A percentile compares a stretch with the other conserved stretches of the same genome.
phyloP scores from a whole-genome alignment of 2,113 vertebrate genomes.

The Polypterus bichir region DNA sequence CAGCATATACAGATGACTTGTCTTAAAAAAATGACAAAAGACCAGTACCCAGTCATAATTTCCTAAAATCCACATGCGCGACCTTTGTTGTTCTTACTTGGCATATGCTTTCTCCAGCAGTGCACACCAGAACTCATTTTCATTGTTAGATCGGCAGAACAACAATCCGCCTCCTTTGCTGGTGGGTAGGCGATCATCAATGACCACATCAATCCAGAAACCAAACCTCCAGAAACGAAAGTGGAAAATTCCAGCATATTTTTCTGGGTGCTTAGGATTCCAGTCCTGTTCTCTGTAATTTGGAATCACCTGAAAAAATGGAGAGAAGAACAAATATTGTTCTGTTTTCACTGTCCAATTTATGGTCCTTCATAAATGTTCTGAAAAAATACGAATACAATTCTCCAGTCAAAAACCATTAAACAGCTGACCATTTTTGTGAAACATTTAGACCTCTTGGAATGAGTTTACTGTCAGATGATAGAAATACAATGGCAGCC shows the following conservation, averaged over 20 bases:
- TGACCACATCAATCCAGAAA: constrained; percentile 55
- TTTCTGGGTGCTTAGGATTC: constrained; percentile 42
- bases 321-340: neutral
- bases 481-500: too few relatives aligned
- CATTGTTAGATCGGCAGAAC: constrained; percentile 56
- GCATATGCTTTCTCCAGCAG: constrained; percentile 65
- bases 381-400: too few relatives aligned
- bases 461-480: too few relatives aligned
- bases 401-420: too few relatives aligned
- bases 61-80: constrained; percentile 57
- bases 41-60: constrained; percentile 32
- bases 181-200: constrained; percentile 59
- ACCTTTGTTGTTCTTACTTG: constrained; percentile 49
- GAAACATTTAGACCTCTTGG: too few relatives aligned
- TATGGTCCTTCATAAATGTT: too few relatives aligned
- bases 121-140: constrained; percentile 61
- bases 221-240: constrained; percentile 65
- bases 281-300: constrained; percentile 56
- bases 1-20: constrained; percentile 45
- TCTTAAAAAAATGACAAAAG: constrained; percentile 21
- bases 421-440: too few relatives aligned
- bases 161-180: constrained; percentile 48
- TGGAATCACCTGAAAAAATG: constrained; percentile 51
- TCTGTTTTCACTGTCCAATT: too few relatives aligned
- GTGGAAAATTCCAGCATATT: constrained; percentile 60